Base-by-base conservation (phyloP, 2,113 vertebrate species). In the Cyprinodon variegatus region DNA sequence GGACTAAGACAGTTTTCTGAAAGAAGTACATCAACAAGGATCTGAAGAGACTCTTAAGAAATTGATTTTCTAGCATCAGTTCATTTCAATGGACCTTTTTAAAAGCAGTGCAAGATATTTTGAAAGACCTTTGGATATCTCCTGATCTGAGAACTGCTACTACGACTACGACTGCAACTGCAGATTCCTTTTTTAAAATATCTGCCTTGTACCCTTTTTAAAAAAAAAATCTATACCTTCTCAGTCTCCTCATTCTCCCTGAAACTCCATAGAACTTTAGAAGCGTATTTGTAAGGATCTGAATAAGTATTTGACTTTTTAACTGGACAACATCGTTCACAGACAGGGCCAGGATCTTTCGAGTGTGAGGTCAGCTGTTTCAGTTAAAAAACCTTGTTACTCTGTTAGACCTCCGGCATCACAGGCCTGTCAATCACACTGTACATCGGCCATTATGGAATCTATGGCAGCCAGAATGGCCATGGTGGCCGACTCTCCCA, bases 401-500 rank as follows among this genome's bases (percentile, higher is more conserved):
- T 4, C 15, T 0, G 45, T 53, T 20, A n/a, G 13, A 48, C 11
- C 1, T n/a, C 14, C 1, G 7, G 22, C 39, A 17, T 11, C 50
- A n/a, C 0, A 22, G 43, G 67, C 11, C 4, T 29, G 3, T 22
- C 40, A 17, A 13, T 64, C 39, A 43, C 1, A n/a, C 17, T n/a
- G 17, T n/a, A 57, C 57, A 15, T 17, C 74, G 15, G 45, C 45
- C 20, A 11, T 38, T 64, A 90, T 89, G 86, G 86, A 89, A 15
- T 46, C 82, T 11, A 78, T 79, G 37, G 85, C 79, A 14, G 79
- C 61, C 0, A 66, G 82, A 46, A 85, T 84, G 76, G 79, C 86
- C 70, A 79, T 81, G 79, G 79, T 70, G 17, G 89, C 82, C 0
- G 91, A 91, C 74, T 93, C 92, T 38, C 90, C 93, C 1, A 93